Base-by-base conservation (phyloP, 2,888 invertebrate species). In the Pandemis corylana region DNA sequence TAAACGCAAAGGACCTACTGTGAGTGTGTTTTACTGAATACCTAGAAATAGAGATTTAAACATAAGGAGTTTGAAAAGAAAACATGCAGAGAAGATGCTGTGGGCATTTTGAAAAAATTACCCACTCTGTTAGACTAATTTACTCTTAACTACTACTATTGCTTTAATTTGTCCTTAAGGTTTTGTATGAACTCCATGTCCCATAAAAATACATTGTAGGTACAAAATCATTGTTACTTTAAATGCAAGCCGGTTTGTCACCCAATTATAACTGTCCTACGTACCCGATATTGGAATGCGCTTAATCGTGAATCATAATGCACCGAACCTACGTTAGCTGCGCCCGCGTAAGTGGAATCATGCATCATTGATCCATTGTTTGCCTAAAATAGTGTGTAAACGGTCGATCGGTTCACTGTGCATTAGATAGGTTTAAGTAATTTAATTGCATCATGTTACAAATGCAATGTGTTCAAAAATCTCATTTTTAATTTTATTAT, bases 321-420 rank as follows among this genome's bases (percentile, higher is more conserved):
- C 69, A 73, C 73, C 49, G 42, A 73, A 15, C 44, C 41, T 51
- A 15, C 36, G 41, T 46, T 15, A 15, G 44, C 42, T 67, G 70
- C 70, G 67, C 70, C 67, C 56, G 44, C 64, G 70, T 49, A 56
- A 28, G 51, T 59, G 89, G 88, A 90, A 85, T 79, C 79, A 77
- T 83, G 87, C 84, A 83, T 83, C 82, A 85, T 76, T 82, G 81
- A 76, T 72, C 75, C 82, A 82, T 85, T 86, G 85, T 86, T 82
- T 82, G 80, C 83, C 75, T 81, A 84, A 84, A 65, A 51, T 61
- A 41, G 71, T 56, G 67, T 71, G 67, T 70, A 70, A 75, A 70
- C 70, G 75, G 46, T 63, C 67, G 63, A 74, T 70, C 15, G 66
- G 42, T 46, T 10, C 44, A 63, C 42, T 56, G 59, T 70, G 51